These are phyloP conservation scores for Ecliptopera silaceata DNA, from an alignment of 2,888 invertebrate species.

Conservation along the genomic window DNA sequence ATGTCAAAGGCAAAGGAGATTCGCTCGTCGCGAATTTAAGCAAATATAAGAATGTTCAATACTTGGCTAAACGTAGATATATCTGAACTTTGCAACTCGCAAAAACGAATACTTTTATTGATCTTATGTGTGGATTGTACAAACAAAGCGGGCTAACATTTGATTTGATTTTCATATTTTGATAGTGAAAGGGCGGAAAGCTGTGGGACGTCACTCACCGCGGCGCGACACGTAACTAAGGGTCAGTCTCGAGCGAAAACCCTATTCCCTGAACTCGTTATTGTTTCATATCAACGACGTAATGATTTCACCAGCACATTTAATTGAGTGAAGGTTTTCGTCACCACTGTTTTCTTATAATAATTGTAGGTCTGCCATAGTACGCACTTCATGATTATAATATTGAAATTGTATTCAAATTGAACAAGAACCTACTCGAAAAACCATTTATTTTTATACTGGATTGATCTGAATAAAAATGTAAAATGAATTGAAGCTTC, in stretches of 20 bases:
- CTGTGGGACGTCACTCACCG: conserved; percentile 50
- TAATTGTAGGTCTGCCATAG: conserved; percentile 1
- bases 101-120: conserved; percentile 7
- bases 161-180: conserved; percentile 36
- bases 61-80: conserved; percentile 16
- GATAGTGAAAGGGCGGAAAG: conserved; percentile 35
- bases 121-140: conserved; percentile 16
- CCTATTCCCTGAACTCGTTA: conserved; percentile 71
- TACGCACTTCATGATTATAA: neutral
- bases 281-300: conserved; percentile 60
- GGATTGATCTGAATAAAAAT: no score
- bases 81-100: conserved; percentile 9
- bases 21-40: conserved; percentile 57
- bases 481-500: no score
- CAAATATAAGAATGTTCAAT: conserved; percentile 38
- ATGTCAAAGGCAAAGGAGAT: conserved; percentile 73
- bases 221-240: conserved; percentile 41
- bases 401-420: no score
- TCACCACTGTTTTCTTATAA: conserved; percentile 29
- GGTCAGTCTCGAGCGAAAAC: conserved; percentile 55
- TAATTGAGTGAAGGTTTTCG: conserved; percentile 44
- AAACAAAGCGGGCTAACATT: conserved; percentile 33
- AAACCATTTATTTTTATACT: no score
- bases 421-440: no score
- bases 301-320: conserved; percentile 54